Base-by-base conservation (phyloP, 1,140 invertebrate genomes). In the Cepaea nemoralis region DNA sequence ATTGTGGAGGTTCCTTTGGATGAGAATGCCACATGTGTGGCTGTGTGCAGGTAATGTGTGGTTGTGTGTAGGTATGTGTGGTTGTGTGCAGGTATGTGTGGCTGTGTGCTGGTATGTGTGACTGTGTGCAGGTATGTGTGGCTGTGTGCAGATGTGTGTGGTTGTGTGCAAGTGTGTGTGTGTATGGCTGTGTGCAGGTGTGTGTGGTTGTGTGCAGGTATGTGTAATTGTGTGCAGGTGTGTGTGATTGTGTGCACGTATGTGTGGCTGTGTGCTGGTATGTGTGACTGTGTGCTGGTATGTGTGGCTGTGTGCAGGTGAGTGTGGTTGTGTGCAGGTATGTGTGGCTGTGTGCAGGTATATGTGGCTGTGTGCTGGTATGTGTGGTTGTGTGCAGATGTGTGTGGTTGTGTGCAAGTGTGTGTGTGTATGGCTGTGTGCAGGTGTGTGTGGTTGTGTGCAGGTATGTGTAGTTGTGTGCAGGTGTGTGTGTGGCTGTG, bases 1-100 rank as follows among this genome's bases (percentile, higher is more conserved):
- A 82, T 85, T 19, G 66, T 85, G 3, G 84, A 85, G 37, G 63
- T 85, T 22, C 84, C 84, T 35, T 69, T 85, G 45, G 84, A 85
- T 69, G 71, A 73, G 31, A 82, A 77, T 67, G 77, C 82, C 37
- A 79, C 82, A 16, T 45, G 74, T 37, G 63, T 85, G n/a, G 67
- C 75, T 76, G 82, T 85, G 22, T 85, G 84, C 66, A 55, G 48
- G 59, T 79, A 79, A n/a, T 76, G 82, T 85, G 22, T 85, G 84
- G 48, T 40, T 39, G 59, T 79, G 69, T 75, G 35, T 3, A 66
- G 6, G 16, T 77, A 27, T 74, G n/a, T 10, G 50, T 10, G 2
- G 6, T 10, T 24, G 19, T 55, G 8, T 55, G 3, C 50, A 55
- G 6, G 16, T 77, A 27, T 74, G n/a, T 10, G 50, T 10, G 2